Percentiles rank a stretch among this genome's conserved stretches.
Evolutionary conservation across 2,113 vertebrate species (phyloP).

Genomic region (Vidua chalybeata): DNA sequence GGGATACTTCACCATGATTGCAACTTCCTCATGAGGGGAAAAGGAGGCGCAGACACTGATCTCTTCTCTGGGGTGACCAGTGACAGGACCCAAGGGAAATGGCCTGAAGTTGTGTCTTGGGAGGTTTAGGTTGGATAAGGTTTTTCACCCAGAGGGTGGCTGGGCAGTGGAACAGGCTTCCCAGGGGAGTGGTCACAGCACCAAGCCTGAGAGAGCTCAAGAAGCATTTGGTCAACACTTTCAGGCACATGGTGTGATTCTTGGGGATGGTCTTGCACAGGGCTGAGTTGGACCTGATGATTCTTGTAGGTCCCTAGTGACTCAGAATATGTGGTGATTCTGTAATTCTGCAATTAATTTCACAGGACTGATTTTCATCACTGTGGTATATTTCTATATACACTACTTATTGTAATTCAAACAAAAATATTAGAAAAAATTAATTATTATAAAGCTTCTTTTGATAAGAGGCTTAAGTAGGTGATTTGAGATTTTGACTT

Average conservation of each 20-base stretch:
- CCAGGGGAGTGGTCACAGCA: background rate
- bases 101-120: background rate
- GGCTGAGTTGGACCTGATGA: background rate
- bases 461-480: background rate
- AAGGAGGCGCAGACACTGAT: background rate
- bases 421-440: background rate
- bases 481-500: background rate
- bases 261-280: background rate
- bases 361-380: background rate
- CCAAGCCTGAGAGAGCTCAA: background rate
- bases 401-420: background rate
- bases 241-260: background rate
- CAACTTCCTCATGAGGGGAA: background rate
- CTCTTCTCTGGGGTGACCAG: background rate
- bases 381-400: background rate
- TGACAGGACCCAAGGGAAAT: background rate
- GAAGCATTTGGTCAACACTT: accelerated
- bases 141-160: background rate
- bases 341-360: background rate
- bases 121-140: background rate
- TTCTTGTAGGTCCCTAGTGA: background rate
- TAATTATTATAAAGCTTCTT: background rate
- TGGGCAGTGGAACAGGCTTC: background rate
- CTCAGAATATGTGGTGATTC: background rate
- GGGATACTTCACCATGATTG: accelerated